Percentiles rank a stretch among this genome's conserved stretches.
These are phyloP conservation scores for Tragopan temminckii DNA, from an alignment of 2,797 vertebrate genomes.

Conservation along the genomic window DNA sequence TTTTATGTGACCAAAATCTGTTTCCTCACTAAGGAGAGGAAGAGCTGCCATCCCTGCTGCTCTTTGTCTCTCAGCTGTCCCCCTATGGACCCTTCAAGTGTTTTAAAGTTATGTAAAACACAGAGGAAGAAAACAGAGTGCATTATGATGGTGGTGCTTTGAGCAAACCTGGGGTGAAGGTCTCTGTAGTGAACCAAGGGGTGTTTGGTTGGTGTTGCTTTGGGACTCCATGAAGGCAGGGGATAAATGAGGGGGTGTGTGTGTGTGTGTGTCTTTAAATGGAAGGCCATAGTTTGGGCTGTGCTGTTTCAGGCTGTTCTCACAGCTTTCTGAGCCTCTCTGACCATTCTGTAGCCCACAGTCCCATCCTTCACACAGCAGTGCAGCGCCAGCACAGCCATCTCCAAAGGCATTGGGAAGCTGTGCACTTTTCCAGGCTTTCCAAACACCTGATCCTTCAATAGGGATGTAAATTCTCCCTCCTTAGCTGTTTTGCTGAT, in stretches of 20 bases:
- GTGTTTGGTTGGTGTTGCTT: rapidly evolving
- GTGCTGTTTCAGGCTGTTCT: background rate
- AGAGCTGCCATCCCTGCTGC: background rate
- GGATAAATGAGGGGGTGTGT: rapidly evolving
- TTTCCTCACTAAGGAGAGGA: background rate
- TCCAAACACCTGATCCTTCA: background rate
- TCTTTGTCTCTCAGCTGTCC: background rate
- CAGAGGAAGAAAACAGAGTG: rapidly evolving
- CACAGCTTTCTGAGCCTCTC: background rate
- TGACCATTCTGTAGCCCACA: rapidly evolving
- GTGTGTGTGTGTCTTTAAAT: rapidly evolving
- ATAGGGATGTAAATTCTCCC: background rate
- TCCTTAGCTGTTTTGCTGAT: background rate
- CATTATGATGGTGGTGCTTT: rapidly evolving
- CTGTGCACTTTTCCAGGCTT: background rate
- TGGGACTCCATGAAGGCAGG: rapidly evolving
- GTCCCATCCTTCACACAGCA: rapidly evolving
- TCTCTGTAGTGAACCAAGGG: background rate
- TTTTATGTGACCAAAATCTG: rapidly evolving
- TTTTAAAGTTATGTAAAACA: rapidly evolving
- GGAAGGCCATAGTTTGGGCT: rapidly evolving
- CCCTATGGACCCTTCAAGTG: background rate
- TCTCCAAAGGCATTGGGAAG: background rate
- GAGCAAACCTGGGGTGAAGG: background rate
- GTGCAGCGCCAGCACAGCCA: rapidly evolving